Evolutionary conservation across 1,140 invertebrate genomes (phyloP), one percentile per base, ranked within the genome.

Genomic region (Drosophila albomicans): DNA sequence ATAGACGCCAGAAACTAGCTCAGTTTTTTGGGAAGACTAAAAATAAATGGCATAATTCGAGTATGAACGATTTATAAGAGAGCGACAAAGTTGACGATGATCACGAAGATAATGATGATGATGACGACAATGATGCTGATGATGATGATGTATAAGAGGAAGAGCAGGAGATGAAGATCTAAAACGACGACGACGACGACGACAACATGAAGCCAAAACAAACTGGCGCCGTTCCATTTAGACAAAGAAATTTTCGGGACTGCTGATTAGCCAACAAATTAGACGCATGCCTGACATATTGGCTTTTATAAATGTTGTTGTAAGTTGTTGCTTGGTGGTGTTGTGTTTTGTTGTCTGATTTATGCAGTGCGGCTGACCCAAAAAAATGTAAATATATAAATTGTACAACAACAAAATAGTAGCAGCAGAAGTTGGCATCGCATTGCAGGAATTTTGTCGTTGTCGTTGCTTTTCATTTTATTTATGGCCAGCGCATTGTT

Each of bases 181-280:
- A 41, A 6, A 64, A 54, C 74, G 65, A 63, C 64, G 75, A 57
- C 32, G 7, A 7, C 30, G 30, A 32, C 7, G 30, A 32, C 7
- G 30, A 32, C 20, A 25, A 25, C 20, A 25, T 38, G 30, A 57
- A 58, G 75, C 46, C 70, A 72, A 75, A 10, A 2, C 6, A 75
- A 68, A 45, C 28, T 51, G 81, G 77, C 78, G 81, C 81, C 81
- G 81, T 85, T 81, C 82, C 78, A 78, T 81, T 85, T 85, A 70
- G 75, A 85, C 54, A 64, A 63, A 59, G 20, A 71, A 57, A 70
- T 78, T 71, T 25, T 59, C 52, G 64, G 54, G 30, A 64, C 71
- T 76, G 81, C 82, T 86, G 82, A 87, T 86, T 87, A 86, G 82
- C 84, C 76, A 88, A 87, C 82, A 87, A 87, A 87, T 87, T 87